These are phyloP conservation scores for Thunnus thynnus DNA, from an alignment of 2,113 vertebrate species.

Conservation along the genomic window DNA sequence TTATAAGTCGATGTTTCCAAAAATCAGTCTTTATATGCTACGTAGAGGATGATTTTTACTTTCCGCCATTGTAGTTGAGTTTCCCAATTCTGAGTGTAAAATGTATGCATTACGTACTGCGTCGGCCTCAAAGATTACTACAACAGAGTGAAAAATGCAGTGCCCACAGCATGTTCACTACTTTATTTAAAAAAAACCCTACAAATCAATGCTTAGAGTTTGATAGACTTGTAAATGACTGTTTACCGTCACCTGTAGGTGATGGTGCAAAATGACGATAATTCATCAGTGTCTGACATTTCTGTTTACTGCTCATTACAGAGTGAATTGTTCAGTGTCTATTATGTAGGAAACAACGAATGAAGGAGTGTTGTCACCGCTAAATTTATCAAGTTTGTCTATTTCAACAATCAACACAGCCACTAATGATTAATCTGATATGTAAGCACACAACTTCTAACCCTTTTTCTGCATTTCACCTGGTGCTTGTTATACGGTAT, in stretches of 20 bases:
- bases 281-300: neutral
- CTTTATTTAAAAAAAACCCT: no score
- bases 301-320: neutral
- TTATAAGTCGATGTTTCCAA: neutral
- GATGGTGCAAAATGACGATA: no score
- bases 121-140: neutral
- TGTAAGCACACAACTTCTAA: neutral
- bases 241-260: no score
- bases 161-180: neutral
- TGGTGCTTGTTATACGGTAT: neutral
- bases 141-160: neutral
- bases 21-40: neutral
- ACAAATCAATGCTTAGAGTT: no score
- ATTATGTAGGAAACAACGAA: neutral
- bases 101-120: neutral
- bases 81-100: neutral
- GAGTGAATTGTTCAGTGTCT: neutral
- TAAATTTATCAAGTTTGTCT: no score
- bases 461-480: neutral
- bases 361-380: neutral
- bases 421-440: slow-evolving; percentile 10
- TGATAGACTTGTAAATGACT: no score
- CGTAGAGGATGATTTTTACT: neutral
- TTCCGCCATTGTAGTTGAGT: neutral
- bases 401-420: neutral